Percentiles rank a stretch among this genome's conserved stretches.
Evolutionary conservation across 2,113 vertebrate genomes (phyloP).

Genomic region (Amblyornis subalaris): DNA sequence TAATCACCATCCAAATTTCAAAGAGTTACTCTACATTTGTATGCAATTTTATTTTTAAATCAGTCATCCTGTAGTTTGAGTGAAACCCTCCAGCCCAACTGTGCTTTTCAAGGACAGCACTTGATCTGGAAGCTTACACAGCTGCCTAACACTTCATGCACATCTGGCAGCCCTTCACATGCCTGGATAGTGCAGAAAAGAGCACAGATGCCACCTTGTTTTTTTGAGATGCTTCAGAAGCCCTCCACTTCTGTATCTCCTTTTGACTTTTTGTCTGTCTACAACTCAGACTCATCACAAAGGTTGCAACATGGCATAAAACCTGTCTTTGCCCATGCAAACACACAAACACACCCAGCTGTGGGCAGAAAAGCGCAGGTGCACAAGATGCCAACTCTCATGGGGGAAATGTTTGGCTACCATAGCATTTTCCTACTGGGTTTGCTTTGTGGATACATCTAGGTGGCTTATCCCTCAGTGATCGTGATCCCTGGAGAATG

Average conservation of each 20-base stretch:
- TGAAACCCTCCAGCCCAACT: rapidly evolving
- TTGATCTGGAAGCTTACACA: neutral
- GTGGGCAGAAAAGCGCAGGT: neutral
- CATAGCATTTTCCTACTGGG: rapidly evolving
- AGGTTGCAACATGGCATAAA: neutral
- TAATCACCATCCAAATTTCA: neutral
- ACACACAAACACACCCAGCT: rapidly evolving
- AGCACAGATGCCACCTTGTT: neutral
- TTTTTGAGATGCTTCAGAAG: neutral
- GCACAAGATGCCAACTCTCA: neutral
- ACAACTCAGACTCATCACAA: neutral
- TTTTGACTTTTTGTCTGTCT: neutral
- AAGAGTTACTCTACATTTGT: neutral
- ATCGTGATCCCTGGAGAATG: neutral
- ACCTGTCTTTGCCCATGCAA: neutral
- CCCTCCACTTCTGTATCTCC: neutral
- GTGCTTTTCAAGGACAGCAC: neutral
- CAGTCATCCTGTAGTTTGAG: neutral
- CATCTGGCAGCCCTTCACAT: rapidly evolving
- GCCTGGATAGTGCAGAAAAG: neutral
- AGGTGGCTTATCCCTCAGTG: neutral
- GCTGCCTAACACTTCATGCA: neutral
- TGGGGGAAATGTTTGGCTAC: neutral
- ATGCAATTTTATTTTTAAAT: neutral
- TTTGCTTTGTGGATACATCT: neutral